phyloP scores from a whole-genome alignment of 1,140 invertebrate genomes.

The Tetramorium simillimum region DNA sequence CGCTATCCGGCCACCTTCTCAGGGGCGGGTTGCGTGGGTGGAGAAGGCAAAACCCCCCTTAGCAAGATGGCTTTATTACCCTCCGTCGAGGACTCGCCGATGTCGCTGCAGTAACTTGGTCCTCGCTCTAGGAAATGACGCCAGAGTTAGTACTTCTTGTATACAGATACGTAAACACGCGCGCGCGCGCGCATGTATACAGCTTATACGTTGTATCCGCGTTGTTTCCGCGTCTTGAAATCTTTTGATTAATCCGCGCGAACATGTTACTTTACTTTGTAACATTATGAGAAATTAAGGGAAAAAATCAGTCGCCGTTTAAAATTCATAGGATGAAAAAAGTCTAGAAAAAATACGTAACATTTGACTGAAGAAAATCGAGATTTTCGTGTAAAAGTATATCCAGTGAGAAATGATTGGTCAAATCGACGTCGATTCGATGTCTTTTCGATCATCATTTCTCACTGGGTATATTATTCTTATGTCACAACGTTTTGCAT shows the following conservation, averaged over 20 bases:
- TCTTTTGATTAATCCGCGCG: constrained; percentile 15
- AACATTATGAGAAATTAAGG: background rate
- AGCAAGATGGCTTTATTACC: constrained; percentile 83
- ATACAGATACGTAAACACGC: background rate
- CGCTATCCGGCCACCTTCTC: constrained; percentile 81
- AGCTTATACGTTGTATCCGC: background rate
- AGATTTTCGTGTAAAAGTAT: background rate
- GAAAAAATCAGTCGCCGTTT: background rate
- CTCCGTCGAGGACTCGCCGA: constrained; percentile 79
- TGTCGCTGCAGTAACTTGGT: constrained; percentile 80
- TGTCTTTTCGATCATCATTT: too few species aligned
- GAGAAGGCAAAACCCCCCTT: constrained; percentile 72
- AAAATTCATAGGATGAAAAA: too few species aligned
- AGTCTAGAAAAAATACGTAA: background rate
- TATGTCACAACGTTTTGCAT: background rate
- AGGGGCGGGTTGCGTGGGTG: constrained; percentile 76
- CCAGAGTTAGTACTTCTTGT: constrained; percentile 72
- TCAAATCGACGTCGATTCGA: too few species aligned
- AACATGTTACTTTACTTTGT: background rate
- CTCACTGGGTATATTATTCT: background rate
- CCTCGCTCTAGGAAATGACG: constrained; percentile 81
- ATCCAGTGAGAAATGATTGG: too few species aligned
- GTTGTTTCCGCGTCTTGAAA: constrained; percentile 10
- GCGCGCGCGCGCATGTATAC: background rate
- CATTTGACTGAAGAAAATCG: background rate